These are phyloP conservation scores for Leontocebus nigricollis DNA, from an alignment of 2,797 vertebrate genomes.

Conservation along the genomic window DNA sequence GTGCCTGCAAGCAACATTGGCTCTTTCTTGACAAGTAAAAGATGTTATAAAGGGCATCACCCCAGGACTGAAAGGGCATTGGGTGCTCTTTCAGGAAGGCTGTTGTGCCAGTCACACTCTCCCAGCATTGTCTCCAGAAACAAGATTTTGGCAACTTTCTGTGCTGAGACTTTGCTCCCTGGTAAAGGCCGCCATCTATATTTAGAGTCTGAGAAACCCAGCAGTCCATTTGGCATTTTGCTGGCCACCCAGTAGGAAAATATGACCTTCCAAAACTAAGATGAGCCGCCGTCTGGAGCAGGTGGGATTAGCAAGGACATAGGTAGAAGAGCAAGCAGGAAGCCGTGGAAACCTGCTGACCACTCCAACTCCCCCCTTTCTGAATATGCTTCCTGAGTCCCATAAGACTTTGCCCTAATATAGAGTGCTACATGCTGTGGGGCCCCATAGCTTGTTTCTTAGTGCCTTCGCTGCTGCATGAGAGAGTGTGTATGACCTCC, in stretches of 20 bases:
- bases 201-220: constrained; percentile 35
- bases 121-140: neutral
- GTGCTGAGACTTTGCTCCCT: constrained; percentile 20
- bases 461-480: rapidly evolving
- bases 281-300: neutral
- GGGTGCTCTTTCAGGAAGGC: neutral
- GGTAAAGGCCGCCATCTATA: constrained; percentile 21
- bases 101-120: neutral
- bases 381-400: neutral
- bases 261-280: neutral
- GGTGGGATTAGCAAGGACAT: neutral
- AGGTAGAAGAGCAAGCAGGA: neutral
- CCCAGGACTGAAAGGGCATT: neutral
- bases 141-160: constrained; percentile 24
- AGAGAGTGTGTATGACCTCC: neutral
- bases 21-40: neutral
- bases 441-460: neutral
- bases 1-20: neutral
- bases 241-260: constrained; percentile 31
- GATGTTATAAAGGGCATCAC: neutral
- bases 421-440: neutral
- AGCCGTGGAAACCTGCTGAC: neutral
- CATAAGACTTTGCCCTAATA: neutral
- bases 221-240: constrained; percentile 18
- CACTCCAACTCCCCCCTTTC: neutral